These are phyloP conservation scores for Heliocidaris tuberculata DNA, from an alignment of 35 echinoderm and acorn worm genomes.

Conservation along the genomic window DNA sequence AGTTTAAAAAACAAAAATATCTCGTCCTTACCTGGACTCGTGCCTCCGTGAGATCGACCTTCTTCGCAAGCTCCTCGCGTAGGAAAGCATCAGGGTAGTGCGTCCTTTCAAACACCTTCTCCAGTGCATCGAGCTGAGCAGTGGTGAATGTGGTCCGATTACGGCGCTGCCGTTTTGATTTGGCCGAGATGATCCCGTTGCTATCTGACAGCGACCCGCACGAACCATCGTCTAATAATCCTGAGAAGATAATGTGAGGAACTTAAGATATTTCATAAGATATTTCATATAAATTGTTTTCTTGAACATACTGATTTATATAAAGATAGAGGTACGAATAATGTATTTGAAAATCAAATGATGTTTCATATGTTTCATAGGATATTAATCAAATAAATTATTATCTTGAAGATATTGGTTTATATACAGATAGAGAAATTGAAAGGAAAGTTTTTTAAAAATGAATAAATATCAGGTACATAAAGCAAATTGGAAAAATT, in stretches of 20 bases:
- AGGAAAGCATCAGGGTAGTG: conserved; percentile 97
- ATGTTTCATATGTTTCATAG: no score
- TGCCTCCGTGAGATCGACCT: conserved; percentile 92
- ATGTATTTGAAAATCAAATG: no score
- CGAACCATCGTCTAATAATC: conserved; percentile 28
- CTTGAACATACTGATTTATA: no score
- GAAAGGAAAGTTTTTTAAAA: no score
- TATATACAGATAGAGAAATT: no score
- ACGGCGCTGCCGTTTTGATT: conserved; percentile 70
- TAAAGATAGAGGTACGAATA: no score
- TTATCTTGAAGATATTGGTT: no score
- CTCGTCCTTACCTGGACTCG: conserved; percentile 82
- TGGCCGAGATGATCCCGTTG: conserved; percentile 55
- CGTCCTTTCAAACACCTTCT: conserved; percentile 90
- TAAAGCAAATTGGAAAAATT: no score
- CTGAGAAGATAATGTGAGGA: neutral
- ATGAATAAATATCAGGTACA: no score
- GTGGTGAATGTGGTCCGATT: conserved; percentile 92
- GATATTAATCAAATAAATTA: no score
- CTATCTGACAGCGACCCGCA: conserved; percentile 35
- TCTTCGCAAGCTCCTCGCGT: conserved; percentile 87
- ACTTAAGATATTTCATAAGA: neutral
- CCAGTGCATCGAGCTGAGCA: conserved; percentile 86
- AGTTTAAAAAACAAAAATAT: neutral
- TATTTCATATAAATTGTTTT: no score